Evolutionary conservation across 2,888 invertebrate species (phyloP).

Genomic region (Xestia sexstrigata): DNA sequence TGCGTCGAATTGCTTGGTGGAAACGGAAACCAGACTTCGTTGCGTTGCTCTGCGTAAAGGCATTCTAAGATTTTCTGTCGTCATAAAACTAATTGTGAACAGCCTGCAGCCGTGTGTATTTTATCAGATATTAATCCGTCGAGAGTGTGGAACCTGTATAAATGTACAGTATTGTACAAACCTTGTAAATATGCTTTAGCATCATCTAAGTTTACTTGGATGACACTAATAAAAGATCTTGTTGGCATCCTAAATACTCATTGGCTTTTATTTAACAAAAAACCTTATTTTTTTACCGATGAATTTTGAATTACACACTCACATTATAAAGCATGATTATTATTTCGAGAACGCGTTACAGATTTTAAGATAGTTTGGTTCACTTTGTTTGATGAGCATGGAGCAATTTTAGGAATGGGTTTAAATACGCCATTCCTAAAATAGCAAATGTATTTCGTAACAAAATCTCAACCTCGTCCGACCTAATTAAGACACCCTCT

Average conservation of each 20-base stretch:
- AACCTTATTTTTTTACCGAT: neutral
- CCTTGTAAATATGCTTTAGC: conserved; percentile 65
- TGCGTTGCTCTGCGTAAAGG: neutral
- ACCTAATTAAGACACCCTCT: conserved; percentile 27
- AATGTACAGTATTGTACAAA: conserved; percentile 68
- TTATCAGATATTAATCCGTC: conserved; percentile 34
- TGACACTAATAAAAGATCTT: conserved; percentile 63
- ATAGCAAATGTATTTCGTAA: conserved; percentile 19
- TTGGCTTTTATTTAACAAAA: conserved; percentile 39
- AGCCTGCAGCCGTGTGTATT: conserved; percentile 38
- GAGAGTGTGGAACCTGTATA: conserved; percentile 64
- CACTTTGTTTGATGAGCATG: neutral
- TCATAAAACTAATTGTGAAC: conserved; percentile 9
- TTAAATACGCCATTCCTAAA: neutral
- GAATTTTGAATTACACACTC: neutral
- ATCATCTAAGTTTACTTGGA: conserved; percentile 44
- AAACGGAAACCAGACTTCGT: neutral
- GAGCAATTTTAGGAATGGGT: too few species aligned
- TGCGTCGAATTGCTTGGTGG: neutral
- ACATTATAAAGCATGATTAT: neutral
- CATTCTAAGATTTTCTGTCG: neutral
- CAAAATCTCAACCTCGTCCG: conserved; percentile 5
- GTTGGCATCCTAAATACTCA: conserved; percentile 51
- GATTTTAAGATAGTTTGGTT: neutral
- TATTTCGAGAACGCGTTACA: neutral